Evolutionary conservation across 2,888 invertebrate genomes (phyloP), one percentile per base, ranked within the genome.

Genomic region (Candidula unifasciata): DNA sequence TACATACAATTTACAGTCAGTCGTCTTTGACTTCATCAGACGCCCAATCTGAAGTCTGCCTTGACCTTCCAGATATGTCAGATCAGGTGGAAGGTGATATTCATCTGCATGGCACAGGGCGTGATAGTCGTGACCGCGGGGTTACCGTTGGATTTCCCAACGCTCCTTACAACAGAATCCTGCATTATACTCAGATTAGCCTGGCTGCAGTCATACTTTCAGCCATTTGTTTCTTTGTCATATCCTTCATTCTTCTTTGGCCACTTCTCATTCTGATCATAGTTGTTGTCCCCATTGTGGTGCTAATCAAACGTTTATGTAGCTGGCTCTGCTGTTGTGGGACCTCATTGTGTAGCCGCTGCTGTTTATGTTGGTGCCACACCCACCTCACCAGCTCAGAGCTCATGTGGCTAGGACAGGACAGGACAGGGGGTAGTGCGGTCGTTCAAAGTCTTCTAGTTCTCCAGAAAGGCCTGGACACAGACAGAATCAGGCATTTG

Each of bases 381-480:
- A 88, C 90, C 83, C 87, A 91, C 82, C 91, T 94, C 77, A 90
- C 93, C 30, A 93, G 93, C 27, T 93, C 93, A 35, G 95, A 95
- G 88, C 92, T 93, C 30, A 91, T 94, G 84, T 95, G 95, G 95
- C 90, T 90, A 24, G 60, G 93, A 94, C 24, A 92, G 94, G 52
- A 94, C 94, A 89, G 90, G 91, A 77, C 90, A 57, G 80, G 79
- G 27, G 80, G 81, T 13, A 44, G 76, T 44, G 89, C 90, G 52
- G 93, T 95, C n/a, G 92, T 94, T 35, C 95, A 95, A 89, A 94
- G 94, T 60, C 91, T 95, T 33, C 91, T 95, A 8, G 93, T 94
- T 68, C 91, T 95, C 78, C 95, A 95, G 87, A 92, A 93, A 2
- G 94, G 94, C n/a, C 91, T 95, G 86, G 94, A 94, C 81, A 90